These are phyloP conservation scores for Bembecia ichneumoniformis DNA, from an alignment of 2,888 invertebrate genomes.

Conservation along the genomic window DNA sequence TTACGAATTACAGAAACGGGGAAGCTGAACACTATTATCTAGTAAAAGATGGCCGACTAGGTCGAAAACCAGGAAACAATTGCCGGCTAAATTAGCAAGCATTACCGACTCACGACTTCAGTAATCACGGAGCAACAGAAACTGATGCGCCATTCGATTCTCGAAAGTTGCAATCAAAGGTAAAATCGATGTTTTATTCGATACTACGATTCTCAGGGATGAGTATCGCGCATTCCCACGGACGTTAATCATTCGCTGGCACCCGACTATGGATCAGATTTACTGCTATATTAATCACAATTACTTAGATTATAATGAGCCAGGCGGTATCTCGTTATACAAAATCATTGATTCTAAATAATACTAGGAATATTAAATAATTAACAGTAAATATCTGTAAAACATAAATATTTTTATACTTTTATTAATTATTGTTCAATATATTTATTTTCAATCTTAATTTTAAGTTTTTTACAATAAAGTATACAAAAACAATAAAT, in stretches of 20 bases:
- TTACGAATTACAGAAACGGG: no score
- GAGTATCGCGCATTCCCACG: constrained; percentile 28
- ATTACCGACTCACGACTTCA: constrained; percentile 17
- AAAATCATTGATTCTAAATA: no score
- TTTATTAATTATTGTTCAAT: no score
- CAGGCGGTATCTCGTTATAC: not conserved
- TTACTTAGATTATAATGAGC: not conserved
- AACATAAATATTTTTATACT: no score
- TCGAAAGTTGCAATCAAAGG: not conserved
- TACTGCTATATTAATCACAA: not conserved
- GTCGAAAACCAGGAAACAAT: constrained; percentile 8
- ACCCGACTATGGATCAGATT: constrained; percentile 24
- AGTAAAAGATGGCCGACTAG: constrained; percentile 3
- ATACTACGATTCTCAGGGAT: constrained; percentile 17
- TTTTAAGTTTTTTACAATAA: no score
- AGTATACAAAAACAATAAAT: no score
- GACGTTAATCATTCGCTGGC: constrained; percentile 26
- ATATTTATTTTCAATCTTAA: no score
- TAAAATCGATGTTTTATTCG: not conserved
- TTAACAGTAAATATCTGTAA: no score
- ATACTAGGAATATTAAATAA: no score
- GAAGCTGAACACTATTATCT: no score
- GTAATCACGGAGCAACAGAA: constrained; percentile 13
- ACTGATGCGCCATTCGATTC: not conserved
- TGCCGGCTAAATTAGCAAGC: constrained; percentile 7